These are phyloP conservation scores for Philhelius pedissequus DNA, from an alignment of 2,888 invertebrate genomes.

Conservation along the genomic window DNA sequence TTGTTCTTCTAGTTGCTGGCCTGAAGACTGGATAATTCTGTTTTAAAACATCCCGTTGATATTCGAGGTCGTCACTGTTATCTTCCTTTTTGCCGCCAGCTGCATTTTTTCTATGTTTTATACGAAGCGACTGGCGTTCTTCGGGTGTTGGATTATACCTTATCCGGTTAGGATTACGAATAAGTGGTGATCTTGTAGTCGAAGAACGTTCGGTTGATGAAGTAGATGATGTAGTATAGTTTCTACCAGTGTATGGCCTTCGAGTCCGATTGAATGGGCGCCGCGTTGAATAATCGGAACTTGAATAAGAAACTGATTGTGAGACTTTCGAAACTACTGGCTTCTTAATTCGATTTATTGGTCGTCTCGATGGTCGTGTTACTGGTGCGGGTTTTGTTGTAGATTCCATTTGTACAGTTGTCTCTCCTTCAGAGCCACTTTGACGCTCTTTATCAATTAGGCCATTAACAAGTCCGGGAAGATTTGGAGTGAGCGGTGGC, in stretches of 20 bases:
- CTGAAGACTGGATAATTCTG: constrained; percentile 84
- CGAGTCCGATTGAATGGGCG: constrained; percentile 77
- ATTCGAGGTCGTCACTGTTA: constrained; percentile 79
- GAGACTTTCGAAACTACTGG: constrained; percentile 77
- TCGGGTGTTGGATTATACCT: constrained; percentile 78
- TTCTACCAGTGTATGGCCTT: constrained; percentile 77
- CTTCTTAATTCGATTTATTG: constrained; percentile 80
- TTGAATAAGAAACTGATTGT: constrained; percentile 76
- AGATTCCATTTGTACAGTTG: constrained; percentile 76
- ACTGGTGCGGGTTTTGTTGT: constrained; percentile 76
- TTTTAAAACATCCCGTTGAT: constrained; percentile 83
- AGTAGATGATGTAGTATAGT: constrained; percentile 63
- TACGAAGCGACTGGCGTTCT: constrained; percentile 76
- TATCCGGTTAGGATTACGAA: constrained; percentile 77
- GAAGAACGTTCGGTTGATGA: constrained; percentile 72
- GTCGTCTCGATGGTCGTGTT: constrained; percentile 78
- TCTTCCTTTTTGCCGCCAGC: constrained; percentile 69
- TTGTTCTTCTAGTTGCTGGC: constrained; percentile 72
- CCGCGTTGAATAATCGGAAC: constrained; percentile 74
- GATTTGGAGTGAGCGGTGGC: constrained; percentile 81
- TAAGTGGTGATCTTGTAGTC: constrained; percentile 73
- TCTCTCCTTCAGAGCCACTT: constrained; percentile 69
- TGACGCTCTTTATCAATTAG: constrained; percentile 80
- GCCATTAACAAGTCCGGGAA: constrained; percentile 83
- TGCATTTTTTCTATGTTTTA: constrained; percentile 73